phyloP scores from a whole-genome alignment of 2,888 invertebrate genomes.

The Rapana venosa region DNA sequence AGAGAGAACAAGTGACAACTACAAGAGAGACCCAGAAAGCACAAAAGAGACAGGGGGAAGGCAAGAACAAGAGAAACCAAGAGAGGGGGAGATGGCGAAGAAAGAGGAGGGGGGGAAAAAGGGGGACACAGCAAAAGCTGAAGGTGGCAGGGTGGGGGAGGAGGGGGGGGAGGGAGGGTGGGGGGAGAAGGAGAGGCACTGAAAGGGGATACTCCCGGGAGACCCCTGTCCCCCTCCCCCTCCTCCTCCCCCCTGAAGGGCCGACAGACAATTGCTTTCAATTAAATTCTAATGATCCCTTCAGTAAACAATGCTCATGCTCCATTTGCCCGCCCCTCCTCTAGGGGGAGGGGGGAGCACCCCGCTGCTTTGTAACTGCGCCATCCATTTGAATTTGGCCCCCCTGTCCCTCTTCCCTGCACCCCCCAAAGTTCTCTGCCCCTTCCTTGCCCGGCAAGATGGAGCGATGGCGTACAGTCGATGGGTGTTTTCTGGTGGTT shows the following conservation, averaged over 20 bases:
- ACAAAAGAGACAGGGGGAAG: slow-evolving; percentile 23
- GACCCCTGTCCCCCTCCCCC: slow-evolving; percentile 36
- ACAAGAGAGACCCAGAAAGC: too few relatives aligned
- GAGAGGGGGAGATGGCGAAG: not conserved
- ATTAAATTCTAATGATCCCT: slow-evolving; percentile 66
- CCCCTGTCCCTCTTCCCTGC: not conserved
- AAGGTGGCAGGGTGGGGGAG: not conserved
- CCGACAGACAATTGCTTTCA: slow-evolving; percentile 55
- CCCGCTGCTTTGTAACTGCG: slow-evolving; percentile 29
- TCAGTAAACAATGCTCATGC: slow-evolving; percentile 57
- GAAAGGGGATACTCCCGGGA: slow-evolving; percentile 58
- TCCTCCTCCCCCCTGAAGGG: slow-evolving; percentile 40
- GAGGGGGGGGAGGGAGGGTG: not conserved
- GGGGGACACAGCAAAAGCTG: not conserved
- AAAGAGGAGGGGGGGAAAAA: too few relatives aligned
- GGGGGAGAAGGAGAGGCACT: too few relatives aligned
- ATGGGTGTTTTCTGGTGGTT: not conserved
- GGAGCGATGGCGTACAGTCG: too few relatives aligned
- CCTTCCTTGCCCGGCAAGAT: not conserved
- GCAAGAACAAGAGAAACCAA: slow-evolving; percentile 14
- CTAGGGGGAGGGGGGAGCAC: slow-evolving; percentile 22
- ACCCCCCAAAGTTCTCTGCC: not conserved
- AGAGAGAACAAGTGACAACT: not conserved
- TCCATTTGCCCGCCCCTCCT: slow-evolving; percentile 37
- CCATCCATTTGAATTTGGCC: slow-evolving; percentile 33